A percentile compares a stretch with the other conserved stretches of the same genome.
Evolutionary conservation across 2,888 invertebrate genomes (phyloP).

Genomic region (Sesamia inferens): DNA sequence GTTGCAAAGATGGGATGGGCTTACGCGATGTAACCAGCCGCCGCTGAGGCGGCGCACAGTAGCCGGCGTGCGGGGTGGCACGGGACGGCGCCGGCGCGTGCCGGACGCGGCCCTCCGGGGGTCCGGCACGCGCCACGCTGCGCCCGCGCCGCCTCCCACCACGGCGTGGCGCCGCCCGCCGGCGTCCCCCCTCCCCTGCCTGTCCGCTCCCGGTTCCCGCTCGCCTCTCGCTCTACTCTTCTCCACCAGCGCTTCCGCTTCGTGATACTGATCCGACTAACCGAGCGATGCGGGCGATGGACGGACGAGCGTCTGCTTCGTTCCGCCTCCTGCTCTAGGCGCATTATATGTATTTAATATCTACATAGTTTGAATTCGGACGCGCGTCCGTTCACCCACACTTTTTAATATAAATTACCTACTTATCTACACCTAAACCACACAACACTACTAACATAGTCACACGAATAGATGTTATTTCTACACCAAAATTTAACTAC

Average conservation of each 20-base stretch:
- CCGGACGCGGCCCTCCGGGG: conserved; percentile 74
- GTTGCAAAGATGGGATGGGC: conserved; percentile 92
- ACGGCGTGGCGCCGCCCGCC: conserved; percentile 84
- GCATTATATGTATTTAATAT: conserved; percentile 19
- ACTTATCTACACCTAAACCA: conserved; percentile 82
- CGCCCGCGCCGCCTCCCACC: conserved; percentile 86
- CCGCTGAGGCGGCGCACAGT: conserved; percentile 85
- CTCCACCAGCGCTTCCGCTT: conserved; percentile 85
- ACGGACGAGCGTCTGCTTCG: conserved; percentile 84
- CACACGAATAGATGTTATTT: conserved; percentile 90
- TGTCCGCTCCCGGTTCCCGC: conserved; percentile 52
- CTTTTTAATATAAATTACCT: conserved; percentile 74
- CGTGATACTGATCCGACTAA: conserved; percentile 86
- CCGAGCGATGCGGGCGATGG: conserved; percentile 83
- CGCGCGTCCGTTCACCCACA: conserved; percentile 86
- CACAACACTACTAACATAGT: conserved; percentile 89
- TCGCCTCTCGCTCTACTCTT: conserved; percentile 61
- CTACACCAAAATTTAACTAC: conserved; percentile 86
- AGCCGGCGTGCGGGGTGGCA: conserved; percentile 85
- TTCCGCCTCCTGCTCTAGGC: conserved; percentile 51
- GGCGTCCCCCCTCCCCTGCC: conserved; percentile 72
- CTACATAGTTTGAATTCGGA: conserved; percentile 60
- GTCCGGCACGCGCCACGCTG: conserved; percentile 76
- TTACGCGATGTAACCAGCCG: conserved; percentile 93
- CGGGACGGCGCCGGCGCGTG: conserved; percentile 84